Base-by-base conservation (phyloP, 2,113 vertebrate species). In the Neopipo cinnamomea region DNA sequence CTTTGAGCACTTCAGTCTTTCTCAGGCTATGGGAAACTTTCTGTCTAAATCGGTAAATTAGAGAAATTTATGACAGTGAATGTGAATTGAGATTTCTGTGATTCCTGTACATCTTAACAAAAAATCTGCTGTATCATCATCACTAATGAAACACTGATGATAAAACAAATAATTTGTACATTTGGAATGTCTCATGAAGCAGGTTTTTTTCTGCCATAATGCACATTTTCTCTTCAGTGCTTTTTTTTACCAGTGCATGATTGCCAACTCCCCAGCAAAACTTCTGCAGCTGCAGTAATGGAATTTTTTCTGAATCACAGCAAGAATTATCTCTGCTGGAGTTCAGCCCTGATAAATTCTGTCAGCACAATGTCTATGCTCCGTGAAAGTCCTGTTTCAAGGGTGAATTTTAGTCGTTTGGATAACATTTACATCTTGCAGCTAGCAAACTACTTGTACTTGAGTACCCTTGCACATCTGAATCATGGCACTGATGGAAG, bases 281-380 rank as follows among this genome's bases (percentile, higher is more conserved):
- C 44, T 88, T 96, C 50, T 83, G 35, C 50, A 80, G 75, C 39
- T 90, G 20, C 63, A 62, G 49, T 88, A 89, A 82, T 85, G 78
- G 58, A 74, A 4, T 86, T 82, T 96, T 90, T 89, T 91, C 78
- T 90, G 94, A 97, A 56, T 91, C 74, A 65, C 41, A 73, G 31
- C 63, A 70, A 65, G 77, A 91, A 88, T 91, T 94, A 86, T 59
- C 39, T 88, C 86, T 93, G 83, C 67, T 96, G 72, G 83, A 92
- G 72, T 70, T 95, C 80, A 93, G 33, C 47, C 19, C 80, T 81
- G 46, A 76, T 80, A 49, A 15, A 56, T 85, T 76, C 63, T 83
- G 52, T 87, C 61, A 86, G 81, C 65, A 71, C 52, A 88, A 67
- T 52, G 59, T 90, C 75, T 71, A 13, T 86, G 76, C 47, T 39